Evolutionary conservation across 2,113 vertebrate species (phyloP).

Genomic region (Lampris incognitus): DNA sequence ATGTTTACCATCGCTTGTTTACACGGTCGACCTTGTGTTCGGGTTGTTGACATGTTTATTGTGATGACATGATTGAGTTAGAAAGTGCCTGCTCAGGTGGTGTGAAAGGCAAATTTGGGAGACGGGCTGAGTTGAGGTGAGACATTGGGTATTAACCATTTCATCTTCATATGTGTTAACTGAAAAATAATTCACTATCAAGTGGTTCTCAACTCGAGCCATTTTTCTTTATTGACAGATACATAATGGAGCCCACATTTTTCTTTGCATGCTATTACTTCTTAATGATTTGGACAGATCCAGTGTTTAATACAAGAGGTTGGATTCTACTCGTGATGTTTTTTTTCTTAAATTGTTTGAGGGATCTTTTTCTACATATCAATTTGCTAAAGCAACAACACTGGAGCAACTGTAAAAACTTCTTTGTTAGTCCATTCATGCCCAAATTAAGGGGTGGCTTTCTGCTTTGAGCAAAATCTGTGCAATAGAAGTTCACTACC

Average conservation of each 20-base stretch:
- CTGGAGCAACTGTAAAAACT: conserved; percentile 1
- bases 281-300: too few species aligned
- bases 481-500: neutral
- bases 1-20: conserved; percentile 32
- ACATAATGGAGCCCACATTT: too few species aligned
- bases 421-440: neutral
- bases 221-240: too few species aligned
- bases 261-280: too few species aligned
- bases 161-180: conserved; percentile 19
- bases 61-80: conserved; percentile 30
- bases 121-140: conserved; percentile 5
- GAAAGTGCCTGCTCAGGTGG: conserved; percentile 40
- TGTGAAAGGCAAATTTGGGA: conserved; percentile 23
- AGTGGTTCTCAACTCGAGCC: neutral
- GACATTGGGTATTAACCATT: conserved; percentile 12
- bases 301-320: too few species aligned
- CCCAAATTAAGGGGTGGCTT: neutral
- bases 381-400: neutral
- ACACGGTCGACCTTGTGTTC: conserved; percentile 43
- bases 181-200: conserved; percentile 9
- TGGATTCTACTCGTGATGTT: neutral
- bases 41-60: conserved; percentile 50
- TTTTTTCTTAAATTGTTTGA: neutral
- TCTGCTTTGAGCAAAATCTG: neutral
- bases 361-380: neutral